Percentiles rank a stretch among this genome's conserved stretches.
phyloP scores from a whole-genome alignment of 2,113 vertebrate genomes.

The Oenanthe oenanthe region DNA sequence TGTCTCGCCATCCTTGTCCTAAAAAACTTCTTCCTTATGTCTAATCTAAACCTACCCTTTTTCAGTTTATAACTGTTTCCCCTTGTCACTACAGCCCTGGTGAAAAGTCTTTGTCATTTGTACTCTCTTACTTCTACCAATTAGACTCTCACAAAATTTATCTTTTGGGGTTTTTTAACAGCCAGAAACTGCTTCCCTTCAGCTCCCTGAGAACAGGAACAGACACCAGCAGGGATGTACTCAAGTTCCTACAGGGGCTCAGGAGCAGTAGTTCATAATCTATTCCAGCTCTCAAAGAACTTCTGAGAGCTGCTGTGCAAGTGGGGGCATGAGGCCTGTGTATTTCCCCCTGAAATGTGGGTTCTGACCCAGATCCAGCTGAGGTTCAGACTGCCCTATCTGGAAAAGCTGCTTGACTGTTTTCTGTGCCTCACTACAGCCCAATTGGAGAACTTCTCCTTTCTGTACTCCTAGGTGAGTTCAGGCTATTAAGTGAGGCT shows the following conservation, averaged over 20 bases:
- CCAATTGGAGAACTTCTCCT: not conserved
- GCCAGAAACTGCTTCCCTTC: not conserved
- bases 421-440: not conserved
- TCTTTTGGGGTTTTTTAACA: not conserved
- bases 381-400: not conserved
- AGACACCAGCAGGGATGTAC: not conserved
- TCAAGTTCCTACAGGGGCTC: not conserved
- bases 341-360: not conserved
- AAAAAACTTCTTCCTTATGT: not conserved
- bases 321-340: fast-evolving
- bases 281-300: not conserved
- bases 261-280: not conserved
- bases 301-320: not conserved
- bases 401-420: not conserved
- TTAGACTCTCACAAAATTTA: not conserved
- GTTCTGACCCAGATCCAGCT: not conserved
- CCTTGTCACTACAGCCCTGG: not conserved
- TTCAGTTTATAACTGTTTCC: not conserved
- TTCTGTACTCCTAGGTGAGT: not conserved
- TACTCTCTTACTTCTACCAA: not conserved
- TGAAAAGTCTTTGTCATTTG: not conserved
- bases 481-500: not conserved
- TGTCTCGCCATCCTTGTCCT: not conserved
- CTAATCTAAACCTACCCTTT: not conserved
- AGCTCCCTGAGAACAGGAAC: not conserved